Evolutionary conservation across 2,888 invertebrate genomes (phyloP), one percentile per base, ranked within the genome.

Genomic region (Ornithoptera alexandrae): DNA sequence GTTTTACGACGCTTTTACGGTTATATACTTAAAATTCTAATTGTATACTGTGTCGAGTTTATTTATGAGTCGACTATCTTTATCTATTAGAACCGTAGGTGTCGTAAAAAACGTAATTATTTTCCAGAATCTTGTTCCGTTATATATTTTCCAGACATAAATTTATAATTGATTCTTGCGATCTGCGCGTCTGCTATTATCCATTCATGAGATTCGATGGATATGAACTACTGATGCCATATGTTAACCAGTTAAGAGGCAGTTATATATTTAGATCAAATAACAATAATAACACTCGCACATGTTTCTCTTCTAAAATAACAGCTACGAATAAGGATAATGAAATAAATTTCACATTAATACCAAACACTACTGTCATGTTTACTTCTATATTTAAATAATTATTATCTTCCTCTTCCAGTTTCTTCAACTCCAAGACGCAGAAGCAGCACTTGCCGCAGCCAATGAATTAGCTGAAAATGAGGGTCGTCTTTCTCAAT

Each of bases 391-490:
- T 18, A 15, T 15, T 50, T 15, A 17, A 50, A 50, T 17, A 50
- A 50, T 50, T 50, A 50, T 15, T 50, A 50, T 50, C 18, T 70
- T 50, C 67, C 18, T 58, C 0, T 90, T 76, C 30, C 88, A 89
- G 84, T 77, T 89, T 71, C 76, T 90, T 59, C 89, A 89, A 84
- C 76, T 89, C 72, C 77, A 89, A 70, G 89, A 91, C 62, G 83
- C 87, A 36, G 90, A 92, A 74, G 84, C 87, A 68, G 91, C 90
- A 0, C 72, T 85, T 22, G 78, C 80, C 42, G 82, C 79, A 2
- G 78, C 78, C 3, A 75, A 75, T 8, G 80, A 84, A 50, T 76
- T 75, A 10, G 75, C 77, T 10, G 88, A 88, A 10, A 79, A 77
- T 50, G 88, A 86, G 1, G 72, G 77, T 17, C 77, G 81, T 30